phyloP scores from a whole-genome alignment of 23 tunicate species.

The Halocynthia aurantium region DNA sequence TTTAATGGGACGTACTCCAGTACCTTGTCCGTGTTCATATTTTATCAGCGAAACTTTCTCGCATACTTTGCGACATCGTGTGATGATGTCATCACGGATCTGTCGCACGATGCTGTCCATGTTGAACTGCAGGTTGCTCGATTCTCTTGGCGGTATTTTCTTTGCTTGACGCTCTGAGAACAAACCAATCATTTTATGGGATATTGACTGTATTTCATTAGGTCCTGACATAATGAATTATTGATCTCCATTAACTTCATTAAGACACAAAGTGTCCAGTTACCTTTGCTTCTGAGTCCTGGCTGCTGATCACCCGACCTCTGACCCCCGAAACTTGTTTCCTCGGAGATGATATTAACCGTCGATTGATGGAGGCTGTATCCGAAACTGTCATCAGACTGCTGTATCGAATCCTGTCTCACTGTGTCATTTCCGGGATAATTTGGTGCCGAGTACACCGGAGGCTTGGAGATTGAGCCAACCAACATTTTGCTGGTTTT shows the following conservation, averaged over 20 bases:
- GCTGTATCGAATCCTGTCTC: not conserved
- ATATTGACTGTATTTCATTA: not conserved
- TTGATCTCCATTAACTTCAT: too few species aligned
- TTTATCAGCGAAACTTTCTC: constrained; percentile 39
- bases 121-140: constrained; percentile 34
- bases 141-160: not conserved
- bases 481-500: too few species aligned
- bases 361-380: constrained; percentile 15
- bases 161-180: too few species aligned
- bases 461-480: too few species aligned
- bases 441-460: too few species aligned
- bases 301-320: too few species aligned
- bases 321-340: not conserved
- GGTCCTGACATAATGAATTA: not conserved
- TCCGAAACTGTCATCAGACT: not conserved
- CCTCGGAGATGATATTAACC: constrained; percentile 10
- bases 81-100: constrained; percentile 48
- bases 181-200: not conserved
- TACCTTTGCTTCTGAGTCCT: too few species aligned
- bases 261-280: too few species aligned
- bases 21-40: constrained; percentile 42
- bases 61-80: constrained; percentile 42
- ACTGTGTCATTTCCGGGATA: too few species aligned
- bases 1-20: too few species aligned
- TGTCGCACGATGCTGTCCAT: constrained; percentile 57